Conservation (phyloP, 2,113 vertebrate species). For the Butorides virescens region DNA sequence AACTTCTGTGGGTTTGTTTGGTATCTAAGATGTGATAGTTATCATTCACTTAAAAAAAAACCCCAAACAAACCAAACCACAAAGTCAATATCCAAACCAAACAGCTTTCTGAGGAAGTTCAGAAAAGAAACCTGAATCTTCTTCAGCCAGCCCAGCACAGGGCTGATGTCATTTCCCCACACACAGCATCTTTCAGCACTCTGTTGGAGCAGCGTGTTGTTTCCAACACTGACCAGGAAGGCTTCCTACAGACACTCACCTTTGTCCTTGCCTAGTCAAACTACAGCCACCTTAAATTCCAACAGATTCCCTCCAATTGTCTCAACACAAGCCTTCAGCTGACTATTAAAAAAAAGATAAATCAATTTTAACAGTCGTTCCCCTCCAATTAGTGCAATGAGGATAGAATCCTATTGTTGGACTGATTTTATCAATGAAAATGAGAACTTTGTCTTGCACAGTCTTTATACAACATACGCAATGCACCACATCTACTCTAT, state of each 20-base stretch:
- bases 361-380: background rate
- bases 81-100: background rate
- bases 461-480: background rate
- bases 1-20: no score
- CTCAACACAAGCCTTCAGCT: background rate
- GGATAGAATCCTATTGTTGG: background rate
- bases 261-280: background rate
- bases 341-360: background rate
- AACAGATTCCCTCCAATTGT: background rate
- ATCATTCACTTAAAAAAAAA: background rate
- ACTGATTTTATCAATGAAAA: background rate
- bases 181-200: background rate
- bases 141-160: background rate
- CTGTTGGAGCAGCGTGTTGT: rapidly evolving
- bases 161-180: background rate
- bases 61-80: background rate
- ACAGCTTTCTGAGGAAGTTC: background rate
- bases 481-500: background rate
- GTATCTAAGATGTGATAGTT: background rate
- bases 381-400: background rate
- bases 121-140: background rate
- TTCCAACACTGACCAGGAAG: background rate
- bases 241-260: background rate
- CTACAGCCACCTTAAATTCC: background rate
- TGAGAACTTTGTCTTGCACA: background rate